Evolutionary conservation across 2,888 invertebrate species (phyloP).

Genomic region (Beris chalybata): DNA sequence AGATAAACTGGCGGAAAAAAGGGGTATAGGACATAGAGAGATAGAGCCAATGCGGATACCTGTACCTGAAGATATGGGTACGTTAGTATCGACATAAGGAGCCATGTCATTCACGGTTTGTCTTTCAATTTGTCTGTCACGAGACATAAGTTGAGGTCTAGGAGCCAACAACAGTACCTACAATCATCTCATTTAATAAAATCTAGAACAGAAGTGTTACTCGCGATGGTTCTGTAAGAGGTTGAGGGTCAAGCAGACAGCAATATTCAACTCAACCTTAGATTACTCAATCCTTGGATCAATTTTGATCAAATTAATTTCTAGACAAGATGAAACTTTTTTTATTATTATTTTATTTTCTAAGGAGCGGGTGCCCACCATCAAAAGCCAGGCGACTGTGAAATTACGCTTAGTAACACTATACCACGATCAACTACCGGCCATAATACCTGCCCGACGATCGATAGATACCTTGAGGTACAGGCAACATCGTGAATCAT

Average conservation of each 20-base stretch:
- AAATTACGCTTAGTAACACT: conserved; percentile 17
- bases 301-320: conserved; percentile 15
- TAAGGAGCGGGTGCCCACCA: conserved; percentile 11
- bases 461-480: neutral
- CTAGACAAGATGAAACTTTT: conserved; percentile 6
- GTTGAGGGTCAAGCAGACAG: too few relatives aligned
- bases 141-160: conserved; percentile 9
- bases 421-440: neutral
- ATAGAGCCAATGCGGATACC: neutral
- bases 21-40: too few relatives aligned
- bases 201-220: too few relatives aligned
- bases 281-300: neutral
- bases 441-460: too few relatives aligned
- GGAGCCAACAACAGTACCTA: too few relatives aligned
- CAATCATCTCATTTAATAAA: too few relatives aligned
- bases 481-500: conserved; percentile 5
- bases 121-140: conserved; percentile 34
- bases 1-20: too few relatives aligned
- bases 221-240: too few relatives aligned
- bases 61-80: neutral
- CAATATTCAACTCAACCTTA: too few relatives aligned
- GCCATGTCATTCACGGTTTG: conserved; percentile 37
- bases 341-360: neutral
- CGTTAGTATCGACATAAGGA: conserved; percentile 24
- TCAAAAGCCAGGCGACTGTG: conserved; percentile 11